Conservation (phyloP, 2,113 vertebrate genomes). For the Neolamprologus brichardi region DNA sequence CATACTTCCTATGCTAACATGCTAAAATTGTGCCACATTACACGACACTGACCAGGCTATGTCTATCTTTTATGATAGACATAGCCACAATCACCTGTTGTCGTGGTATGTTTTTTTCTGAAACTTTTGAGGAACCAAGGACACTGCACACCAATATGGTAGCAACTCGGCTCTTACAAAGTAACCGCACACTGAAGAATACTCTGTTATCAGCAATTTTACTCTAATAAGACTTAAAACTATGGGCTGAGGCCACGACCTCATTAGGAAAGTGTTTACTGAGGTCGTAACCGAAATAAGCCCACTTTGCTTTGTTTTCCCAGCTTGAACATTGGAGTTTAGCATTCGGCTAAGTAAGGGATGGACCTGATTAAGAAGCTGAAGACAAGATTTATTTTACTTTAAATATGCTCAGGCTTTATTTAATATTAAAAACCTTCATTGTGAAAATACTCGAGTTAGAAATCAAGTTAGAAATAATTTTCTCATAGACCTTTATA, state of each 20-base stretch:
- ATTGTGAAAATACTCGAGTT: not conserved
- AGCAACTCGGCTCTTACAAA: not conserved
- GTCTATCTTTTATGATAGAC: too few species aligned
- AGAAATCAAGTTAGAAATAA: not conserved
- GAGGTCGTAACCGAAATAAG: not conserved
- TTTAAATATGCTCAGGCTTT: not conserved
- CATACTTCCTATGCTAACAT: not conserved
- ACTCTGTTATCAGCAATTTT: not conserved
- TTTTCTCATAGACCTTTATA: not conserved
- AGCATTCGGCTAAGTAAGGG: not conserved
- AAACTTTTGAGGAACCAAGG: not conserved
- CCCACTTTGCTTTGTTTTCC: not conserved
- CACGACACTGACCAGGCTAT: too few species aligned
- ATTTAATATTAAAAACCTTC: not conserved
- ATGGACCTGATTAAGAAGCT: not conserved
- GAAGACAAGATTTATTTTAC: not conserved
- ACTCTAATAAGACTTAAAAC: not conserved
- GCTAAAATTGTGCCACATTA: not conserved
- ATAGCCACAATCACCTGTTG: not conserved
- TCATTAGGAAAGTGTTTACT: not conserved
- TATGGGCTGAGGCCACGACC: not conserved
- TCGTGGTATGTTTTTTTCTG: not conserved
- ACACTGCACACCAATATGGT: not conserved
- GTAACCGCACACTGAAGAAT: not conserved
- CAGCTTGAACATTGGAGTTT: not conserved